Percentiles rank a stretch among this genome's conserved stretches.
Evolutionary conservation across 2,113 vertebrate species (phyloP).

Genomic region (Phalacrocorax aristotelis): DNA sequence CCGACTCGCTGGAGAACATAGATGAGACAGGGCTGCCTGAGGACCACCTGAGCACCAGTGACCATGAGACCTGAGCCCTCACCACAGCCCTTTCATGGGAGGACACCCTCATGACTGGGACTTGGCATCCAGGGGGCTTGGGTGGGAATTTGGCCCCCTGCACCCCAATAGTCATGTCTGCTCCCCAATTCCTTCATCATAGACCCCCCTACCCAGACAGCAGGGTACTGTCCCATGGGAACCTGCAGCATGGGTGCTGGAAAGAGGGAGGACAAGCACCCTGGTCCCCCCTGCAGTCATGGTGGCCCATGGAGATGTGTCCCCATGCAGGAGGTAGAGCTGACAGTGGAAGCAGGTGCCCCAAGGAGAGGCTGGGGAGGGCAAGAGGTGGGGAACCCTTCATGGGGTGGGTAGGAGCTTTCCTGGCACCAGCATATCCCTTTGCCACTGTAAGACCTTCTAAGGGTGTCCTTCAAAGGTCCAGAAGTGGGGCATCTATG

Average conservation of each 20-base stretch:
- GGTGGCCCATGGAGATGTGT: not conserved
- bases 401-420: not conserved
- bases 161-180: not conserved
- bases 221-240: not conserved
- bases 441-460: not conserved
- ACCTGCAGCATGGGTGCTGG: not conserved
- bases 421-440: not conserved
- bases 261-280: not conserved
- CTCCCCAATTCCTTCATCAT: not conserved
- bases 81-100: accelerated
- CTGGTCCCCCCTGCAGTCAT: not conserved
- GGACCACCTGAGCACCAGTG: slow-evolving; percentile 74
- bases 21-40: slow-evolving; percentile 80
- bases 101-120: accelerated
- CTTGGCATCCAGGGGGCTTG: not conserved
- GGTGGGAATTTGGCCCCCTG: not conserved
- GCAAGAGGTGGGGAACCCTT: not conserved
- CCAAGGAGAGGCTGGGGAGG: not conserved
- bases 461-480: not conserved
- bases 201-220: not conserved
- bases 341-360: not conserved
- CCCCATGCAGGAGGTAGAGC: accelerated
- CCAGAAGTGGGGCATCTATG: not conserved
- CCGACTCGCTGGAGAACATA: slow-evolving; percentile 82
- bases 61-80: slow-evolving; percentile 72